These are phyloP conservation scores for Protophormia terraenovae DNA, from an alignment of 2,888 invertebrate genomes.

Conservation along the genomic window DNA sequence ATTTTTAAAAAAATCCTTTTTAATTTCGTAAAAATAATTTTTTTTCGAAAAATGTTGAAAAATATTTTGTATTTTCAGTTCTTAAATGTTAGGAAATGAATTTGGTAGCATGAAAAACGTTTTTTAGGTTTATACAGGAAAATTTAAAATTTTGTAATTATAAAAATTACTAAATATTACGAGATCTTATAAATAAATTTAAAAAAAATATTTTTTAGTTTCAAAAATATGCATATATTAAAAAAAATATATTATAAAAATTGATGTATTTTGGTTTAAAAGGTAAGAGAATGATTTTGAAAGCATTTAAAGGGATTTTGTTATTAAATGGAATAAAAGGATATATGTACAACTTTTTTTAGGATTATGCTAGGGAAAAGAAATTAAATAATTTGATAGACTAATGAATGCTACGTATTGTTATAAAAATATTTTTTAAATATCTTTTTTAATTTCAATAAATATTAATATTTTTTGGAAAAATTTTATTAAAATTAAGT, in stretches of 20 bases:
- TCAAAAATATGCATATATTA: neutral
- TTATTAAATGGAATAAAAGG: slow-evolving; percentile 4
- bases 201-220: neutral
- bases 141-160: too few species aligned
- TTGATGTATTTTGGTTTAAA: too few species aligned
- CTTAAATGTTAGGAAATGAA: neutral
- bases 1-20: neutral
- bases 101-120: neutral
- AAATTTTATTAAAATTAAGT: too few species aligned
- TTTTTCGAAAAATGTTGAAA: too few species aligned
- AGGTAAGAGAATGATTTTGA: too few species aligned
- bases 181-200: neutral
- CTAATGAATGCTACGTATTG: neutral
- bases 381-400: neutral
- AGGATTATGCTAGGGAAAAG: neutral
- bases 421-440: neutral
- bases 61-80: too few species aligned
- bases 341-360: neutral
- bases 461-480: too few species aligned
- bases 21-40: too few species aligned
- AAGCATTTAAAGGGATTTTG: neutral
- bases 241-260: neutral
- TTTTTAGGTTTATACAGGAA: too few species aligned
- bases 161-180: neutral
- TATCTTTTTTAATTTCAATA: neutral